Evolutionary conservation across 2,888 invertebrate species (phyloP).

Genomic region (Tetragnatha montana): DNA sequence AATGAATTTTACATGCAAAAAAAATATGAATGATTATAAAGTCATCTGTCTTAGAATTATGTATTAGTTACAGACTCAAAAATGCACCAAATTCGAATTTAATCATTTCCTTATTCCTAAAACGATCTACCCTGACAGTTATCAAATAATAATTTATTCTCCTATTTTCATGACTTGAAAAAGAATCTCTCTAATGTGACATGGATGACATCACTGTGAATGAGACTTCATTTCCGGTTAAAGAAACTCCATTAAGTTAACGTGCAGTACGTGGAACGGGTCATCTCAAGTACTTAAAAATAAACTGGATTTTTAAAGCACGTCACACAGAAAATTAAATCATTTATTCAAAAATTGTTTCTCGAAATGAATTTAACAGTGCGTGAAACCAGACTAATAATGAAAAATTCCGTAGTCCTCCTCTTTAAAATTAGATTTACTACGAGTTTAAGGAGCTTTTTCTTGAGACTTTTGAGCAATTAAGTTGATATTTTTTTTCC

Average conservation of each 20-base stretch:
- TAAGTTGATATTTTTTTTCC: not conserved
- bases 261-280: not conserved
- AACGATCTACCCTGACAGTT: not conserved
- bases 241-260: not conserved
- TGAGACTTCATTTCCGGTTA: not conserved
- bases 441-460: not conserved
- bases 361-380: not conserved
- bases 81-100: not conserved
- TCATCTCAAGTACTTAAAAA: not conserved
- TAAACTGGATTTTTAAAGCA: not conserved
- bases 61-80: too few species aligned
- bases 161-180: not conserved
- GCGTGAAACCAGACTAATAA: not conserved
- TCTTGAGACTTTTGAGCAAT: not conserved
- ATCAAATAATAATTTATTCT: not conserved
- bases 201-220: not conserved
- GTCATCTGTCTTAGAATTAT: too few species aligned
- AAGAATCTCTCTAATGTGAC: not conserved
- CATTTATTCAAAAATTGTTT: not conserved
- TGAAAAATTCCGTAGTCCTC: not conserved
- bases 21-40: too few species aligned
- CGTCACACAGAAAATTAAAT: not conserved
- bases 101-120: not conserved
- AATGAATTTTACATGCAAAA: too few species aligned
- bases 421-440: not conserved